Conservation (phyloP, 2,797 vertebrate species). For the Tolypeutes matacus region DNA sequence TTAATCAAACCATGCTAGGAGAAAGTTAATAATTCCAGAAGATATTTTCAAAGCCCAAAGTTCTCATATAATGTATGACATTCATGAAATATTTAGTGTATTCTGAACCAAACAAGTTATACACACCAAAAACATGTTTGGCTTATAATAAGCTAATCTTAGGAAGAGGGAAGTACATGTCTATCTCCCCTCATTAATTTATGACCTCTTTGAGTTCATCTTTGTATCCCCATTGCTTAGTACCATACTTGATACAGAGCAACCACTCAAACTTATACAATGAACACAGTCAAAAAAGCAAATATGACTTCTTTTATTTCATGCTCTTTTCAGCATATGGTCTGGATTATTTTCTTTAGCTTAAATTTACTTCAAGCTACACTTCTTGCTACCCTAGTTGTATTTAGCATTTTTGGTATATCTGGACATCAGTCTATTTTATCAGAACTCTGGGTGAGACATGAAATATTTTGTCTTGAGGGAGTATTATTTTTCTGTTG, state of each 20-base stretch:
- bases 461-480: background rate
- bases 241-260: background rate
- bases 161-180: background rate
- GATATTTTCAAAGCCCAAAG: background rate
- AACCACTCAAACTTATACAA: background rate
- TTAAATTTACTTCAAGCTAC: background rate
- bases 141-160: constrained; percentile 18
- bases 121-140: background rate
- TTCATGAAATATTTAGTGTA: background rate
- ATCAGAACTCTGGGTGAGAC: background rate
- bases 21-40: background rate
- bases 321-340: background rate
- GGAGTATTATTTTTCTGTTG: background rate
- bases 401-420: constrained; percentile 19
- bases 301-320: constrained; percentile 10
- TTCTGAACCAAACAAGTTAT: constrained; percentile 32
- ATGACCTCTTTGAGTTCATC: background rate
- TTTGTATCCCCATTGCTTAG: background rate
- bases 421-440: background rate
- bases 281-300: constrained; percentile 29
- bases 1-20: background rate
- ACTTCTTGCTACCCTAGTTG: background rate
- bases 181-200: background rate
- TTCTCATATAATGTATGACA: background rate
- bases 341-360: constrained; percentile 14